Conservation (phyloP, 2,797 vertebrate genomes). For the Enteromius unitaeniatus region DNA sequence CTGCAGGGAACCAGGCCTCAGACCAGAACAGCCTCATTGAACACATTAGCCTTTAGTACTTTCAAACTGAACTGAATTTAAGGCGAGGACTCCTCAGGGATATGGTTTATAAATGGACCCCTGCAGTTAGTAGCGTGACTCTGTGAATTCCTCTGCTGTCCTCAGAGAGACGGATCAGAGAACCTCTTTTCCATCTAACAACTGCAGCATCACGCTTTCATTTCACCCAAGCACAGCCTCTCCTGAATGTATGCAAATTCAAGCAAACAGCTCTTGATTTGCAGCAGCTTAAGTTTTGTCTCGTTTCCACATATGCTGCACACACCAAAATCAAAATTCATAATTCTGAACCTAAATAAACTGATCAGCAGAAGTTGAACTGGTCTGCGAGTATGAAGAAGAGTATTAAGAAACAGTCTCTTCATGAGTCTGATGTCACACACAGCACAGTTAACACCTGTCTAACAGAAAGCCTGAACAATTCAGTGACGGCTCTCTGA, state of each 20-base stretch:
- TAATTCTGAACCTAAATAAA: not conserved
- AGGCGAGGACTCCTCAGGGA: not conserved
- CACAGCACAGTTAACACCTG: not conserved
- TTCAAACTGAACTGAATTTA: not conserved
- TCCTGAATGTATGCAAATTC: not conserved
- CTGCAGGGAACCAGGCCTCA: not conserved
- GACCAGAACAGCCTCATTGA: not conserved
- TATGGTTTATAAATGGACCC: not conserved
- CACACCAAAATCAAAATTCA: not conserved
- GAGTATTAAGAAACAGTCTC: not conserved
- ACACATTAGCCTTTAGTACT: conserved; percentile 10
- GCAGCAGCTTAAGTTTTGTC: not conserved
- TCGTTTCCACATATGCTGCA: not conserved
- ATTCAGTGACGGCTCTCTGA: not conserved
- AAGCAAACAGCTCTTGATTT: not conserved
- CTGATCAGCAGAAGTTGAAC: not conserved
- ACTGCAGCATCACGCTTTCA: not conserved
- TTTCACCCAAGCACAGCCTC: not conserved
- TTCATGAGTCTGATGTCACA: not conserved
- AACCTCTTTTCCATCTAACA: not conserved
- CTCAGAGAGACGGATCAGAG: not conserved
- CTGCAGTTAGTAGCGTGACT: not conserved
- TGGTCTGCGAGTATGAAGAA: not conserved
- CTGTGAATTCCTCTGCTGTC: not conserved
- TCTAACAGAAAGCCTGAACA: not conserved